Base-by-base conservation (phyloP, 2,888 invertebrate species). In the Chromoteleia sp. region DNA sequence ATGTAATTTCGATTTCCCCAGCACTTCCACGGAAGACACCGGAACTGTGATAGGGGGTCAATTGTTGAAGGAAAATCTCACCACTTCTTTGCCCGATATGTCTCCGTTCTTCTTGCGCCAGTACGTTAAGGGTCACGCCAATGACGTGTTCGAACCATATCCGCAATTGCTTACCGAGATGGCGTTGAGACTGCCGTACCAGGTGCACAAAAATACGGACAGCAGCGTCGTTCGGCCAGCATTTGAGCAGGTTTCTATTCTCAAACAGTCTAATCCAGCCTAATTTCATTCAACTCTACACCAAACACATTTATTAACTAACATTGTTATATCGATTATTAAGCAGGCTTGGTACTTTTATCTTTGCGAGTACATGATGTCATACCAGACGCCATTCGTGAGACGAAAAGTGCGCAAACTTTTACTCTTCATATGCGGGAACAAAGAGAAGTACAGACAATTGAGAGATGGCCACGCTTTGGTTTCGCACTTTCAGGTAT, bases 291-390 rank as follows among this genome's bases (percentile, higher is more conserved):
- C 17, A 39, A 19, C 25, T n/a, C 3, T 21, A 1, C 0, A n/a
- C n/a, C 2, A 39, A 29, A 56, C 10, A 39, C 12, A 17, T 61
- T 14, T 54, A 15, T 14, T 19, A n/a, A 56, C 14, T 48, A 86
- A 29, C 43, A 68, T 68, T 65, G 56, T 43, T 1, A 29, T 70
- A 15, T 30, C 1, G 43, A 48, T 48, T 59, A 15, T 78, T 25
- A 92, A 94, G 83, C 92, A 94, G 81, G 93, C 94, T 7, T 97
- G 97, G 97, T 95, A 95, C 85, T 95, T 95, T 41, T 94, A 96
- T 67, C 93, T 98, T 2, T 98, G 98, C 92, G 98, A 98, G 89
- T 98, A 98, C 89, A 97, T 98, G 97, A 98, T 98, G 97, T 96
- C 97, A 58, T 96, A 96, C 84, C 97, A 97, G 89, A 97, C 98